These are phyloP conservation scores for Willowsia nigromaculata DNA, from an alignment of 2,888 invertebrate genomes.

Conservation along the genomic window DNA sequence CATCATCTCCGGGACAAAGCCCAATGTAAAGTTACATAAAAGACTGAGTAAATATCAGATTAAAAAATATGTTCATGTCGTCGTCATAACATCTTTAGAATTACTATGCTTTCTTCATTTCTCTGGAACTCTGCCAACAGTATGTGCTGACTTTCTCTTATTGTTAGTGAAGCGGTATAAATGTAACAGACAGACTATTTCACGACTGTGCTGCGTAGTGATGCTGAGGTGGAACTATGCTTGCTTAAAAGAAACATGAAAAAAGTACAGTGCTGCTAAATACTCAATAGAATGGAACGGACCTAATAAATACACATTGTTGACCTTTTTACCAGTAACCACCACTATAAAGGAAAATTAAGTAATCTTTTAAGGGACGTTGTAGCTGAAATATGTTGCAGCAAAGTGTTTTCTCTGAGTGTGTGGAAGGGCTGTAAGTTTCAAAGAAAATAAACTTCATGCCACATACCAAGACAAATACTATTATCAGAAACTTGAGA, in stretches of 20 bases:
- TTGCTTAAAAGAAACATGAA: not conserved
- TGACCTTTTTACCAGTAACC: slow-evolving; percentile 11
- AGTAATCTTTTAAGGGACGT: slow-evolving; percentile 11
- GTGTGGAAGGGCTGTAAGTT: not conserved
- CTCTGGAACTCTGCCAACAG: slow-evolving; percentile 5
- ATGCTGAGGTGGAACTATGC: not conserved
- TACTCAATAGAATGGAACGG: not conserved
- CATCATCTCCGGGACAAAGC: not conserved
- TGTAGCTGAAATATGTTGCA: not conserved
- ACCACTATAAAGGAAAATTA: not conserved
- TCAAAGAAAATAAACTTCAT: slow-evolving; percentile 15
- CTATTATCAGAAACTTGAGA: not conserved
- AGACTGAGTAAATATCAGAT: not conserved
- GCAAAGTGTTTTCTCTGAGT: not conserved
- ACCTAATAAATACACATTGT: slow-evolving; percentile 32
- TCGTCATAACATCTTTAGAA: not conserved
- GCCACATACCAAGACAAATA: slow-evolving; percentile 3
- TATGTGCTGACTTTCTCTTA: not conserved
- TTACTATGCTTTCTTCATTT: not conserved
- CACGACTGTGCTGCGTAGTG: not conserved
- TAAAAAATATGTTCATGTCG: not conserved
- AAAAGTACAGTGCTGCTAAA: slow-evolving; percentile 4
- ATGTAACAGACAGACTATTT: not conserved
- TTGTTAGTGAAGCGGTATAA: not conserved
- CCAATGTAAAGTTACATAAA: not conserved